These are phyloP conservation scores for Chrysolina americana DNA, from an alignment of 2,888 invertebrate genomes.

Conservation along the genomic window DNA sequence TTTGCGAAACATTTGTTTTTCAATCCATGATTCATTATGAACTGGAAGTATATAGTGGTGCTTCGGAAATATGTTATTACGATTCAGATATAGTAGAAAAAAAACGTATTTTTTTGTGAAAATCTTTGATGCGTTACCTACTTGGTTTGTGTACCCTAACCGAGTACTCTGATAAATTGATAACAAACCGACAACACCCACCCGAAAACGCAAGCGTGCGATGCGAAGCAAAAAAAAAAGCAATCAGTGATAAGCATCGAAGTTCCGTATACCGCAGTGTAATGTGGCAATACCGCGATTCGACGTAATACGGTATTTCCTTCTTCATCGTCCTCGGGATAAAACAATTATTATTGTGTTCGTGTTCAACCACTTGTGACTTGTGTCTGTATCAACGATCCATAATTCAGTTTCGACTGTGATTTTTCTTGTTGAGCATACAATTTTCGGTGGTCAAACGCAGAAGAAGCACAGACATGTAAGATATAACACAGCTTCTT, in stretches of 20 bases:
- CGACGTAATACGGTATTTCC: conserved; percentile 28
- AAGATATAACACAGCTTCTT: conserved; percentile 1
- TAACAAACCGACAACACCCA: not conserved
- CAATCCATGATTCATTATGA: no score
- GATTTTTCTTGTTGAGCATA: not conserved
- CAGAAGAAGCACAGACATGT: not conserved
- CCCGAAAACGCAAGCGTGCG: not conserved
- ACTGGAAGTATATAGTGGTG: no score
- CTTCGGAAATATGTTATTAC: no score
- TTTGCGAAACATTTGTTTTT: no score
- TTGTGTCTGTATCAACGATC: not conserved
- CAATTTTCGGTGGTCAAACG: not conserved
- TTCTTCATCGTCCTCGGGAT: conserved; percentile 6
- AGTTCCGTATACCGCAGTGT: conserved; percentile 20
- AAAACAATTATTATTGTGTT: not conserved
- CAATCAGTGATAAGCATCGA: not conserved
- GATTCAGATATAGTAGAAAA: no score
- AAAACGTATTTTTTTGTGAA: no score
- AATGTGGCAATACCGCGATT: not conserved
- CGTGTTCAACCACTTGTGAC: conserved; percentile 18
- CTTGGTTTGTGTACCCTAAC: no score
- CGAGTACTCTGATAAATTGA: not conserved
- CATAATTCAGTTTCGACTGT: not conserved
- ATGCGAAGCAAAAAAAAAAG: not conserved
- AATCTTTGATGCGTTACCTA: no score